Percentiles rank a stretch among this genome's conserved stretches.
These are phyloP conservation scores for Scaptomyza caliginosa DNA, from an alignment of 2,888 invertebrate species.

Conservation along the genomic window DNA sequence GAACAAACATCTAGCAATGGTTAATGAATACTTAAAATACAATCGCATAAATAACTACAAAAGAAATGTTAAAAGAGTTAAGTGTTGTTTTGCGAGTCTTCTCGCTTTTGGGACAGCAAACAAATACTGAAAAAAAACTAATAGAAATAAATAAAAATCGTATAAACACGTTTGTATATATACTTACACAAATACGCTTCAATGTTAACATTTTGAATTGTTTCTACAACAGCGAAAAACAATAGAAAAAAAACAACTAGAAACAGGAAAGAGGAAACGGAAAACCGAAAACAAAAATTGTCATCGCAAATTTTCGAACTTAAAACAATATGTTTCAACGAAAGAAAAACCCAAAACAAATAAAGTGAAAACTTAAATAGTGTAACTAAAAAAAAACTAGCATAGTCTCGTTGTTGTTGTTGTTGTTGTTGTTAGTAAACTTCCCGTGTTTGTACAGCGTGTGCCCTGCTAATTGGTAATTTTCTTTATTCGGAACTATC, in stretches of 20 bases:
- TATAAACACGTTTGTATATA: not conserved
- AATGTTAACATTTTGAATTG: not conserved
- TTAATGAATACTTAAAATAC: not conserved
- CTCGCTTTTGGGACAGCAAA: slow-evolving; percentile 1
- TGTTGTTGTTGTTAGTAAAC: slow-evolving; percentile 41
- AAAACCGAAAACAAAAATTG: slow-evolving; percentile 3
- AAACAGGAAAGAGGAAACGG: too few species aligned
- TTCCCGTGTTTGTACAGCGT: slow-evolving; percentile 63
- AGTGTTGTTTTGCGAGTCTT: slow-evolving; percentile 1
- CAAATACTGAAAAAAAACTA: not conserved
- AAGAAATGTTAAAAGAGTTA: slow-evolving; percentile 10
- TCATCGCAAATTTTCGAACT: slow-evolving; percentile 23
- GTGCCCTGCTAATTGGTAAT: slow-evolving; percentile 55
- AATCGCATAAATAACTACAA: slow-evolving; percentile 15
- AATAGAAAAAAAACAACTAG: not conserved
- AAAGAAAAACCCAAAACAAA: slow-evolving; percentile 23
- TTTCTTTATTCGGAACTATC: slow-evolving; percentile 30
- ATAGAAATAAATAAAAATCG: not conserved
- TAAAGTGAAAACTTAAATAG: slow-evolving; percentile 32
- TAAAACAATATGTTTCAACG: slow-evolving; percentile 49
- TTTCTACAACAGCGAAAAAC: not conserved
- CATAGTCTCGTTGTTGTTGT: not conserved
- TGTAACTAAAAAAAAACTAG: slow-evolving; percentile 14
- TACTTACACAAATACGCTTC: not conserved
- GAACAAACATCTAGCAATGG: not conserved